Conservation (phyloP, 2,888 invertebrate genomes). For the Drosophila lutescens region DNA sequence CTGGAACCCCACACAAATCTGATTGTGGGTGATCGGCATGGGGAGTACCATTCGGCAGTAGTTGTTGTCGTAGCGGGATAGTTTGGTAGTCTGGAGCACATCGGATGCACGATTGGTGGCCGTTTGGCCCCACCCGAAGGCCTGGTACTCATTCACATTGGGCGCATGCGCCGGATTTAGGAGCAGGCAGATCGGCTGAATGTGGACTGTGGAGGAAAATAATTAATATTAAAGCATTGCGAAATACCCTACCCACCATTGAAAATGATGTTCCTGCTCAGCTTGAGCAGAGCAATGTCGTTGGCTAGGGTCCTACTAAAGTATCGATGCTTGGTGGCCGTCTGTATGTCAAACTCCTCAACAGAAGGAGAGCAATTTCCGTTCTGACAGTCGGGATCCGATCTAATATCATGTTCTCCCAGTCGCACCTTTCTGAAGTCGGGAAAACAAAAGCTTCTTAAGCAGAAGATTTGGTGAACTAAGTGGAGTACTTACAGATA, state of each 20-base stretch:
- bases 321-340: neutral
- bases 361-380: neutral
- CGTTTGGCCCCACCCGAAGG: conserved; percentile 17
- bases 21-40: neutral
- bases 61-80: neutral
- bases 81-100: conserved; percentile 10
- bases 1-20: conserved; percentile 1
- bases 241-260: neutral
- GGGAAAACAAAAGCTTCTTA: neutral
- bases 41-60: neutral
- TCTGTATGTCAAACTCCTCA: neutral
- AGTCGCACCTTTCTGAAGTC: conserved; percentile 11
- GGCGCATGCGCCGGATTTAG: neutral
- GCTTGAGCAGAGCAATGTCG: conserved; percentile 19
- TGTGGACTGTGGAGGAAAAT: neutral
- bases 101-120: neutral
- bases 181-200: conserved; percentile 18
- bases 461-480: rapidly evolving
- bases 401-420: conserved; percentile 10
- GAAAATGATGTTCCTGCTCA: neutral
- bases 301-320: neutral
- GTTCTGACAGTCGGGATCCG: conserved; percentile 8
- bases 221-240: neutral
- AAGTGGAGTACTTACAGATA: neutral
- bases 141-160: neutral